Percentiles rank a stretch among this genome's conserved stretches.
Conservation (phyloP, 2,113 vertebrate species). For the Chaenocephalus aceratus region DNA sequence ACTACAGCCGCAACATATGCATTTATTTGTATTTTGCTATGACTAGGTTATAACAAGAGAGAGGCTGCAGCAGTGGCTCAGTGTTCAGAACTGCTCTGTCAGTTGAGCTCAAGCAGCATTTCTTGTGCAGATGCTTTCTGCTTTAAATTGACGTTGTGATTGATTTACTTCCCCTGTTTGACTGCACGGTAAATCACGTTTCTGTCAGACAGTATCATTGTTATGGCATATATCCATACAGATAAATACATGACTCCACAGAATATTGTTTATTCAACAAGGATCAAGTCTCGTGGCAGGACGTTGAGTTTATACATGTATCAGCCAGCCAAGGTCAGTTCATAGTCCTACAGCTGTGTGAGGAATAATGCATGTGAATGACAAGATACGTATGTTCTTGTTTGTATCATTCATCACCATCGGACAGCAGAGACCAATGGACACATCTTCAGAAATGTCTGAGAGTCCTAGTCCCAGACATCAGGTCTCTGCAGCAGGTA, state of each 20-base stretch:
- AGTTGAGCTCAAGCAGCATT: too few relatives aligned
- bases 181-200: too few relatives aligned
- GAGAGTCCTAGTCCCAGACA: background rate
- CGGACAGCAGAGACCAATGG: background rate
- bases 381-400: background rate
- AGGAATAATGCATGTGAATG: background rate
- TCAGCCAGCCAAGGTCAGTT: conserved; percentile 23
- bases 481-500: background rate
- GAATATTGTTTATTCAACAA: background rate
- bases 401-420: background rate
- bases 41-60: too few relatives aligned
- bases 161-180: too few relatives aligned
- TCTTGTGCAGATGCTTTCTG: too few relatives aligned
- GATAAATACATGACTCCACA: background rate
- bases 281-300: background rate
- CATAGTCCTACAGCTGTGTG: background rate
- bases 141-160: too few relatives aligned
- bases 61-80: too few relatives aligned
- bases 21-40: background rate
- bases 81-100: too few relatives aligned
- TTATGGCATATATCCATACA: background rate
- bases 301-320: background rate
- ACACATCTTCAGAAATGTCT: background rate
- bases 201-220: too few relatives aligned
- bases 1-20: background rate